Evolutionary conservation across 2,113 vertebrate genomes (phyloP), one percentile per base, ranked within the genome.

Genomic region (Arvicanthis niloticus): DNA sequence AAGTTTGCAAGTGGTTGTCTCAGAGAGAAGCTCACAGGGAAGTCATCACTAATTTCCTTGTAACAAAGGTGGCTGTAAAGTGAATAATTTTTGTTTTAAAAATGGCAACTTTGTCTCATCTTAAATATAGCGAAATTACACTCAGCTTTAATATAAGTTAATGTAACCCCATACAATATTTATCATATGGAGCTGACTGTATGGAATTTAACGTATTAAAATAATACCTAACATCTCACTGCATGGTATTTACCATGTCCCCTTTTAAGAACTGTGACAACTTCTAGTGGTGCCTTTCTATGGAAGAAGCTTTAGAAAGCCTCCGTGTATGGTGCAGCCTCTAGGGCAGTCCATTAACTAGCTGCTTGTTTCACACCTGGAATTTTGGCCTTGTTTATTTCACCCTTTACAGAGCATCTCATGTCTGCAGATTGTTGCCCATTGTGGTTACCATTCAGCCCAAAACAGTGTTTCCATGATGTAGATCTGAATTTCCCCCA

Each of bases 191-290:
- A n/a, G 48, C 48, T 81, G 88, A 85, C 29, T 53, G 37, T 91
- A 82, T 31, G 60, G 26, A 24, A 82, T 91, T 78, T 72, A 45
- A 73, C 77, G 89, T 72, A 34, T 91, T 16, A 70, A 58, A 72
- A 65, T 95, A 45, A 21, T 2, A 12, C 17, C 51, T 93, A 34
- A 37, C 3, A 78, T 89, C n/a, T 89, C 29, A 76, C 58, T 70
- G n/a, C 34, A 40, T 87, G 87, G 15, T 26, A 80, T 96, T 91
- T 92, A 68, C n/a, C 11, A 22, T 84, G 51, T 77, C 73, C 26
- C 56, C 7, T 90, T 97, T 89, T 88, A 90, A 86, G 88, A 91
- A 84, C 5, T 3, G 56, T 31, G 68, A 34, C 53, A 93, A 80
- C 19, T 82, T 93, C 73, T 78, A 78, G 26, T 15, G 45, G 45